phyloP scores from a whole-genome alignment of 2,888 invertebrate species.

The Anagyrus pseudococci region DNA sequence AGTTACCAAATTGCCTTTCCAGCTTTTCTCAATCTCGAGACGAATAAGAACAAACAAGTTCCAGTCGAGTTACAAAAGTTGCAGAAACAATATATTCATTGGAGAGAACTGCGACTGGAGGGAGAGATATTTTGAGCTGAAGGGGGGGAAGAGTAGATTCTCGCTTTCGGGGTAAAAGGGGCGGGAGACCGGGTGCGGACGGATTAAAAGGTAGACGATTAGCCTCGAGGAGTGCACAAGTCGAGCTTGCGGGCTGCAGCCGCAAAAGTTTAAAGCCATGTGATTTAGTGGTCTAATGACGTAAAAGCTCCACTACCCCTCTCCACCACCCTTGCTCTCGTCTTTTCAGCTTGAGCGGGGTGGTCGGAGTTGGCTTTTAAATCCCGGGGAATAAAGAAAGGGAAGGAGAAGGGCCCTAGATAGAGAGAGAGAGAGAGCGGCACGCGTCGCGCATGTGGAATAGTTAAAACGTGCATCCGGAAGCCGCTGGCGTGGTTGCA shows the following conservation, averaged over 20 bases:
- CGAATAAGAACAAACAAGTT: no score
- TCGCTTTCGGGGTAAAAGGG: no score
- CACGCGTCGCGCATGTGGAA: conserved; percentile 34
- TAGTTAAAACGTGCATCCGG: conserved; percentile 22
- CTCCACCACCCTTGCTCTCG: background rate
- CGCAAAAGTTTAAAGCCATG: conserved; percentile 31
- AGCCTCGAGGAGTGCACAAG: conserved; percentile 28
- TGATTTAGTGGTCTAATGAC: conserved; percentile 36
- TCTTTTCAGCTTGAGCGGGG: no score
- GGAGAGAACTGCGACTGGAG: no score
- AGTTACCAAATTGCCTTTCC: no score
- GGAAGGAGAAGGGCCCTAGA: background rate
- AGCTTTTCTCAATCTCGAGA: no score
- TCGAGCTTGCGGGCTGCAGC: conserved; percentile 6
- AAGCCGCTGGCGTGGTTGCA: background rate
- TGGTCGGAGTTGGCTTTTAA: conserved; percentile 14
- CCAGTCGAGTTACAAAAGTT: no score
- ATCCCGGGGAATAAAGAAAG: conserved; percentile 27
- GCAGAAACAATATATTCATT: no score
- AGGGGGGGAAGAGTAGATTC: no score
- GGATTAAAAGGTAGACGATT: conserved; percentile 30
- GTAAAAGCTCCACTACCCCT: conserved; percentile 8
- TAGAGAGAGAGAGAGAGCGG: background rate
- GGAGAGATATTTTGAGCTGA: no score
- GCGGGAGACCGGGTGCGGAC: background rate